Conservation (phyloP, 2,888 invertebrate species). For the Drosophila longiperda region DNA sequence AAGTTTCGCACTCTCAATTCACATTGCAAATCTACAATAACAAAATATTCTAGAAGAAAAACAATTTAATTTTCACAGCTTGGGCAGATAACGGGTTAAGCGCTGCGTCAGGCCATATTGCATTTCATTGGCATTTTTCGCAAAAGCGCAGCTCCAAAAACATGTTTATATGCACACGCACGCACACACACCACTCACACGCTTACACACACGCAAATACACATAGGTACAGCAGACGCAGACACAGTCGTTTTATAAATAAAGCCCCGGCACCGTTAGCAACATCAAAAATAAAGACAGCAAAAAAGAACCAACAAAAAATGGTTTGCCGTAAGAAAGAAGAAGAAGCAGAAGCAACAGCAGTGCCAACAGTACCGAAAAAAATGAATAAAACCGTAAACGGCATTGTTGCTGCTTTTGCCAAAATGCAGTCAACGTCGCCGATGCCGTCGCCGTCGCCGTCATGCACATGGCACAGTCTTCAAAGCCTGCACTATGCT, state of each 20-base stretch:
- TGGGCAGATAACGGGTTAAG: slow-evolving; percentile 57
- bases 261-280: slow-evolving; percentile 72
- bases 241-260: slow-evolving; percentile 44
- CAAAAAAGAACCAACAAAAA: slow-evolving; percentile 44
- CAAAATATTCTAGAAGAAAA: not conserved
- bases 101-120: slow-evolving; percentile 57
- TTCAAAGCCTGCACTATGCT: not conserved
- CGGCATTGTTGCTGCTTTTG: slow-evolving; percentile 33
- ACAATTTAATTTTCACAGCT: slow-evolving; percentile 4
- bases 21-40: not conserved
- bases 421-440: slow-evolving; percentile 53
- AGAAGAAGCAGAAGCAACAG: slow-evolving; percentile 11
- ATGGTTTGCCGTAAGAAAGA: slow-evolving; percentile 22
- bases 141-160: slow-evolving; percentile 69
- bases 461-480: slow-evolving; percentile 30
- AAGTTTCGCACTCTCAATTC: not conserved
- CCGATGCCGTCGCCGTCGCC: not conserved
- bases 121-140: slow-evolving; percentile 72
- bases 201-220: not conserved
- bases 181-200: slow-evolving; percentile 13
- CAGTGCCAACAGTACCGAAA: slow-evolving; percentile 43
- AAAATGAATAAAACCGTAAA: slow-evolving; percentile 48
- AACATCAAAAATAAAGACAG: slow-evolving; percentile 57
- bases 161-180: slow-evolving; percentile 45
- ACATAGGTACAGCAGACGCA: not conserved